A percentile compares a stretch with the other conserved stretches of the same genome.
phyloP scores from a whole-genome alignment of 2,113 vertebrate genomes.

The Lipotes vexillifer region DNA sequence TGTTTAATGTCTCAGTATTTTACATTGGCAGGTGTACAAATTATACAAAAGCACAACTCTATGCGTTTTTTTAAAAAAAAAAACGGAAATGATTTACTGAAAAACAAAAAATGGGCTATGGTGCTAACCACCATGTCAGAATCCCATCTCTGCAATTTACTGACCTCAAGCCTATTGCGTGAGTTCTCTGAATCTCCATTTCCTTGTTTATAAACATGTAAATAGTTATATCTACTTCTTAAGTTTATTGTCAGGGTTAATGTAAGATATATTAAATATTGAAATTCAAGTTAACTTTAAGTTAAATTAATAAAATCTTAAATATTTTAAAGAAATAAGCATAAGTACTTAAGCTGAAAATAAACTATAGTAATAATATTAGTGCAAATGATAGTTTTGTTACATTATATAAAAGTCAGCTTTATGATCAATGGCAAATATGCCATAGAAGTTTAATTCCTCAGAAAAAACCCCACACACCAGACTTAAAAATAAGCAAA shows the following conservation, averaged over 20 bases:
- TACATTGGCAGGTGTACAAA: constrained; percentile 22
- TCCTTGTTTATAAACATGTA: not conserved
- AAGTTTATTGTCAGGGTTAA: not conserved
- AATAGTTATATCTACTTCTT: not conserved
- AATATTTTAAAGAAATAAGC: not conserved
- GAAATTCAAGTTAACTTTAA: not conserved
- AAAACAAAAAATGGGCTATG: not conserved
- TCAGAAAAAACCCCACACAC: not conserved
- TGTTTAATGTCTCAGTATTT: constrained; percentile 46
- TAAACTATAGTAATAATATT: not conserved
- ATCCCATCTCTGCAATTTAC: not conserved
- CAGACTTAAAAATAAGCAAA: not conserved
- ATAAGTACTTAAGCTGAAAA: not conserved
- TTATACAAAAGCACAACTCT: constrained; percentile 10
- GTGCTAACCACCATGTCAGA: not conserved
- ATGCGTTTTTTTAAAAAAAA: not conserved
- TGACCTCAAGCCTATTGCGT: not conserved
- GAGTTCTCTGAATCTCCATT: not conserved
- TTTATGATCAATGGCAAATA: constrained; percentile 9
- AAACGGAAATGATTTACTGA: not conserved
- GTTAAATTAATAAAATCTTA: not conserved
- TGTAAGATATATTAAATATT: not conserved
- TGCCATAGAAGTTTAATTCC: not conserved
- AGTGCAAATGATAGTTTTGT: not conserved
- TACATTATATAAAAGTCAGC: not conserved